Conservation (phyloP, 2,797 vertebrate species). For the Pantherophis vulpinus region DNA sequence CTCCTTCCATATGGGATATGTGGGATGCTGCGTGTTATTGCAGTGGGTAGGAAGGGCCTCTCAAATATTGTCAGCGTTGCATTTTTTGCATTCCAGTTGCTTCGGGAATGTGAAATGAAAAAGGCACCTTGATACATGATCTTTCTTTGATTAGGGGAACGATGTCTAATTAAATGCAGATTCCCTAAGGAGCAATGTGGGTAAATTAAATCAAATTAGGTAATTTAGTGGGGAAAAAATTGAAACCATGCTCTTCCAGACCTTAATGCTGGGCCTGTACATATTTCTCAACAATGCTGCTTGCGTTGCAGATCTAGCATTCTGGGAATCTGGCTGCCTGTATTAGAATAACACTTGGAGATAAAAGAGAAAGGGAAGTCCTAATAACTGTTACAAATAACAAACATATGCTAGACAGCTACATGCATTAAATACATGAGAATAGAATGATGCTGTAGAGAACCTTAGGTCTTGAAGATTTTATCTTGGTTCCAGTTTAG, state of each 20-base stretch:
- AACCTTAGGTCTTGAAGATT: neutral
- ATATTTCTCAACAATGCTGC: neutral
- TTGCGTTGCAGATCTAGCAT: neutral
- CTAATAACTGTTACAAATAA: neutral
- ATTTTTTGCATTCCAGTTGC: neutral
- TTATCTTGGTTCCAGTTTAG: neutral
- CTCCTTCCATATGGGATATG: too few relatives aligned
- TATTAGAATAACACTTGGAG: neutral
- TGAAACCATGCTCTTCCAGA: neutral
- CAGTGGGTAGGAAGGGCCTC: neutral
- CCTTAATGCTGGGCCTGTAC: neutral
- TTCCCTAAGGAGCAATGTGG: neutral
- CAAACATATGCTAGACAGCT: neutral
- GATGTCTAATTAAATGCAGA: too few relatives aligned
- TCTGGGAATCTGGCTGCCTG: neutral
- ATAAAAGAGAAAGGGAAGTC: neutral
- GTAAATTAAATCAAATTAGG: neutral
- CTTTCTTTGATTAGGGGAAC: neutral
- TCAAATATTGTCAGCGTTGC: neutral
- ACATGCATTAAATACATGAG: neutral
- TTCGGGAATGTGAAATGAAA: neutral
- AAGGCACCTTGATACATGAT: neutral
- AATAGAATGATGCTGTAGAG: neutral
- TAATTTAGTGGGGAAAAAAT: neutral
- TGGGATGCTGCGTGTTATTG: neutral